Conservation (phyloP, 2,888 invertebrate genomes). For the Aphidoletes aphidimyza region DNA sequence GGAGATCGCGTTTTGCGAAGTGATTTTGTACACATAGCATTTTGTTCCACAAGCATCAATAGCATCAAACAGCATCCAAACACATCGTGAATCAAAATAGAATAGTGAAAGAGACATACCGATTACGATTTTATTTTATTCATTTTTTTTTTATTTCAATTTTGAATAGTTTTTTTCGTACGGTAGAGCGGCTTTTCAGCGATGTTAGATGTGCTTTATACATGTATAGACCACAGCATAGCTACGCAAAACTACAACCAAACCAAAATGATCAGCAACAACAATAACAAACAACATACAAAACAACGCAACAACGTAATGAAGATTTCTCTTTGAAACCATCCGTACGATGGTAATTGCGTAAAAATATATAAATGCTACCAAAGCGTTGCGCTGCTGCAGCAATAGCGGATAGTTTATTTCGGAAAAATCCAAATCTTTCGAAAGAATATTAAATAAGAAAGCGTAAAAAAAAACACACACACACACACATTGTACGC, state of each 20-base stretch:
- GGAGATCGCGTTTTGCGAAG: slow-evolving; percentile 36
- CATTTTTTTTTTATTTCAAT: not conserved
- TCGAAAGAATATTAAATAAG: slow-evolving; percentile 51
- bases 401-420: not conserved
- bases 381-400: not conserved
- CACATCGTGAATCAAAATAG: no score
- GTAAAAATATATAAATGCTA: not conserved
- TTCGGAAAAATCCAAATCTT: slow-evolving; percentile 46
- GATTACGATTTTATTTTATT: not conserved
- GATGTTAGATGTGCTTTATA: slow-evolving; percentile 13
- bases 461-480: slow-evolving; percentile 31
- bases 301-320: slow-evolving; percentile 7
- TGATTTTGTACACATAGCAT: slow-evolving; percentile 13
- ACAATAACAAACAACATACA: slow-evolving; percentile 1
- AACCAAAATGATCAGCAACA: slow-evolving; percentile 4
- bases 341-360: slow-evolving; percentile 31
- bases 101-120: no score
- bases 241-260: not conserved
- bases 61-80: not conserved
- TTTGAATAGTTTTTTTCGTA: slow-evolving; percentile 18
- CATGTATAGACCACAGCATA: not conserved
- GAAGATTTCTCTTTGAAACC: slow-evolving; percentile 45
- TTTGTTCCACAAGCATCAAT: slow-evolving; percentile 8
- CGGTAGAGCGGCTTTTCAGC: not conserved
- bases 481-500: slow-evolving; percentile 32